phyloP scores from a whole-genome alignment of 2,888 invertebrate species.

The Ypsolopha scabrella region DNA sequence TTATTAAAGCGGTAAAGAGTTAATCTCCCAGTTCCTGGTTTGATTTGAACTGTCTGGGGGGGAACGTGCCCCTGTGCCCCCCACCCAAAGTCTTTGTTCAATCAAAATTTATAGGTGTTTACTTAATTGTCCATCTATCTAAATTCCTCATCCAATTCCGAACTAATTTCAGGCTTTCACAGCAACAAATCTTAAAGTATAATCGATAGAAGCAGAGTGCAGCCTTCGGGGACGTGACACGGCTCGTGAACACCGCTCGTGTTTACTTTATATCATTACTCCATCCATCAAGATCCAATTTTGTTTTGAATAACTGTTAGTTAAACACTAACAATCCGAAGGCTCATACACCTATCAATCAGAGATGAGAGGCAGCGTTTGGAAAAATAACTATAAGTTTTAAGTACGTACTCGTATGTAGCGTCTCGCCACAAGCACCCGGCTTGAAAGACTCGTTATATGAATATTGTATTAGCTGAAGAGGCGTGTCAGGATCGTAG shows the following conservation, averaged over 20 bases:
- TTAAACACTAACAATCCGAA: slow-evolving; percentile 60
- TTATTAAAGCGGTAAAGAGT: no score
- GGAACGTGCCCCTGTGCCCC: no score
- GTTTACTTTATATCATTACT: slow-evolving; percentile 67
- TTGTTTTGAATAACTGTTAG: slow-evolving; percentile 62
- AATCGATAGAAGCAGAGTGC: not conserved
- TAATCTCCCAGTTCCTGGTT: no score
- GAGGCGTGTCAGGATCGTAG: no score
- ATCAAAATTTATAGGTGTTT: no score
- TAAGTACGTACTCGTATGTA: not conserved
- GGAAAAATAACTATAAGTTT: not conserved
- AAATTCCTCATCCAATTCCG: not conserved
- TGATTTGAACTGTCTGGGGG: no score
- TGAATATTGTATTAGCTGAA: no score
- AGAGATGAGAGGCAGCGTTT: slow-evolving; percentile 17
- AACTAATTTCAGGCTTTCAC: slow-evolving; percentile 5
- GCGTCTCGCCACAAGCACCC: no score
- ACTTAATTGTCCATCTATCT: no score
- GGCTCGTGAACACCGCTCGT: slow-evolving; percentile 17
- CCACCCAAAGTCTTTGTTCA: no score
- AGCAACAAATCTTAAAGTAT: not conserved
- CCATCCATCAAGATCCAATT: slow-evolving; percentile 66
- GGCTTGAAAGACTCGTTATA: no score
- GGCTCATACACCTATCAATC: slow-evolving; percentile 54
- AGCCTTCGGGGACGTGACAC: not conserved